Base-by-base conservation (phyloP, 2,888 invertebrate species). In the Pycnomerus fuliginosus region DNA sequence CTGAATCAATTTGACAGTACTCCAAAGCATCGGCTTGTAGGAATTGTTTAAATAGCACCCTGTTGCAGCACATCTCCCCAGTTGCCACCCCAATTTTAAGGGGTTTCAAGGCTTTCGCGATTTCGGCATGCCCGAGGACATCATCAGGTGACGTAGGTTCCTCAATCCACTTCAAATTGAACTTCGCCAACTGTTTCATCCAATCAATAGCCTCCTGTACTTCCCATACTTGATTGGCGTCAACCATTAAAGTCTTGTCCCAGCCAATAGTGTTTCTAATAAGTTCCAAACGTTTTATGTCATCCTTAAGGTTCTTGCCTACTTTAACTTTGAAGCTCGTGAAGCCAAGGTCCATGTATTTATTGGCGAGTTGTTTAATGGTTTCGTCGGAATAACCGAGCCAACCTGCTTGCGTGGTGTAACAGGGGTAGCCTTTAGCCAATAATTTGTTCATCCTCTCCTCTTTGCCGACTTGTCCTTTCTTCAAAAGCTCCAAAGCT, bases 81-180 rank as follows among this genome's bases (percentile, higher is more conserved):
- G 90, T 90, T 0, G 94, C 95, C 22, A 95, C 90, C 2, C 85
- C 87, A 49, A 94, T 90, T 4, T 84, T 85, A 24, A 81, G 75
- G 0, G 87, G 85, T 52, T 83, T 74, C 11, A 85, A 68, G 37
- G 85, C 89, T 64, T 84, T 79, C 0, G 90, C 79, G 52, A 94
- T 91, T 32, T 78, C 74, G 0, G 84, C 84, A 69, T 94, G 93
- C 0, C 92, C 94, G n/a, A 91, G 70, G 2, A 92, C 76, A 65
- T 95, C 95, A 67, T 95, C 94, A 0, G 93, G 92, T 2, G 87
- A 88, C 0, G 94, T 95, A 0, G 94, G 94, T 64, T 95, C 94
- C 69, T 95, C 94, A 41, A 95, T 92, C 93, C 93, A 95, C 37
- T 84, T 69, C 2, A 86, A 83, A 56, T 86, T 85, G 61, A 84